phyloP scores from a whole-genome alignment of 2,888 invertebrate genomes.

The Stenichneumon culpator region DNA sequence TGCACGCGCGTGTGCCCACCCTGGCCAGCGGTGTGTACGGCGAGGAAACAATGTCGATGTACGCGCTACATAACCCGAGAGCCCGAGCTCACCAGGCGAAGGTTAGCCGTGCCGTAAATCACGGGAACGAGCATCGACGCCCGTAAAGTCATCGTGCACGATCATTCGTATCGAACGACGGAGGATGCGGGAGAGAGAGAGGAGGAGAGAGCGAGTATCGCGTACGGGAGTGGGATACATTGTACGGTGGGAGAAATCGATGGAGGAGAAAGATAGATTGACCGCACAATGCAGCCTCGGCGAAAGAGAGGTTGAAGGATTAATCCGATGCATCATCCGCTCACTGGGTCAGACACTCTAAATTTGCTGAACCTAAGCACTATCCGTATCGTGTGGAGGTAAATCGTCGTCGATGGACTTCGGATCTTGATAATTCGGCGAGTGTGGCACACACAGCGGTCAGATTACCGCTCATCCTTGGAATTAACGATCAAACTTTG shows the following conservation, averaged over 20 bases:
- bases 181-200: constrained; percentile 66
- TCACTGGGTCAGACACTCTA: constrained; percentile 9
- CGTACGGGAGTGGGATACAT: constrained; percentile 27
- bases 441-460: too few species aligned
- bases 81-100: constrained; percentile 74
- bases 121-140: constrained; percentile 83
- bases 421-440: background rate
- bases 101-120: constrained; percentile 83
- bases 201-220: constrained; percentile 30
- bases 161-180: constrained; percentile 78
- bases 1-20: constrained; percentile 32
- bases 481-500: background rate
- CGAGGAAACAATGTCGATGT: constrained; percentile 64
- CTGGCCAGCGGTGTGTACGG: constrained; percentile 37
- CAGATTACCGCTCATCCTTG: background rate
- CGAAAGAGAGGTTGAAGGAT: constrained; percentile 27
- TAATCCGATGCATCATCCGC: constrained; percentile 17
- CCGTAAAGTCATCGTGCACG: constrained; percentile 83
- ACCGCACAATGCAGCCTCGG: constrained; percentile 2
- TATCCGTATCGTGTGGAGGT: background rate
- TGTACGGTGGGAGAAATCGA: constrained; percentile 13
- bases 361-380: constrained; percentile 2
- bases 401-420: background rate
- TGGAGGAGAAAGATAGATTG: constrained; percentile 26
- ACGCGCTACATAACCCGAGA: constrained; percentile 71